These are phyloP conservation scores for Tridacna gigas DNA, from an alignment of 2,888 invertebrate genomes.

Conservation along the genomic window DNA sequence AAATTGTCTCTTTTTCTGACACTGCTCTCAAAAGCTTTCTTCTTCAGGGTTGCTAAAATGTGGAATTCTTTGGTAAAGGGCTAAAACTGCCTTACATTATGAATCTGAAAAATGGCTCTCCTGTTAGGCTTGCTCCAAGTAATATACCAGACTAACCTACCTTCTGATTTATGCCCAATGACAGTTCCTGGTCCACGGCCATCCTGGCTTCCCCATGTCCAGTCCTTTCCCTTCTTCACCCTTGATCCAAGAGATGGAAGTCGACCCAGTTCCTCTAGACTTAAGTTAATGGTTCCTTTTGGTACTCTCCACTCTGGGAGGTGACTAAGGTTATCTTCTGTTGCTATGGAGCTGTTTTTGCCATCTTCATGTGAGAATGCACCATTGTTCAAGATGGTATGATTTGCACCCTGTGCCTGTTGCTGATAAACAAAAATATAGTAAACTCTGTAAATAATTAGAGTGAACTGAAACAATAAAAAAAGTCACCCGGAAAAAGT, in stretches of 20 bases:
- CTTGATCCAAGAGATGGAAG: constrained; percentile 47
- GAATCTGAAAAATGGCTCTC: too few relatives aligned
- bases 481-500: too few relatives aligned
- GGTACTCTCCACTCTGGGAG: constrained; percentile 32
- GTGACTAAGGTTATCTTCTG: background rate
- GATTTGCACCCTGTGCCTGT: too few relatives aligned
- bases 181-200: constrained; percentile 44
- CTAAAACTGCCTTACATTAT: too few relatives aligned
- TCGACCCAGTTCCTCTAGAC: constrained; percentile 25
- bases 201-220: constrained; percentile 37
- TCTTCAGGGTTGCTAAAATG: too few relatives aligned
- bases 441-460: background rate
- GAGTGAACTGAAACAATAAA: too few relatives aligned
- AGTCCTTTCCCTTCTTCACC: constrained; percentile 33
- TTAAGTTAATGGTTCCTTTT: constrained; percentile 1
- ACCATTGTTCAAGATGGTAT: background rate
- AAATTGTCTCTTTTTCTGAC: too few relatives aligned
- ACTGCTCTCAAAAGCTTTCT: too few relatives aligned
- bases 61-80: too few relatives aligned
- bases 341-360: background rate
- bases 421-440: background rate
- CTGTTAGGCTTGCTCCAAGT: too few relatives aligned
- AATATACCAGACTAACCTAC: constrained; percentile 18
- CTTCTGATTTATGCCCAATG: constrained; percentile 44
- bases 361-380: background rate